Evolutionary conservation across 2,888 invertebrate genomes (phyloP).

Genomic region (Phasia obesa): DNA sequence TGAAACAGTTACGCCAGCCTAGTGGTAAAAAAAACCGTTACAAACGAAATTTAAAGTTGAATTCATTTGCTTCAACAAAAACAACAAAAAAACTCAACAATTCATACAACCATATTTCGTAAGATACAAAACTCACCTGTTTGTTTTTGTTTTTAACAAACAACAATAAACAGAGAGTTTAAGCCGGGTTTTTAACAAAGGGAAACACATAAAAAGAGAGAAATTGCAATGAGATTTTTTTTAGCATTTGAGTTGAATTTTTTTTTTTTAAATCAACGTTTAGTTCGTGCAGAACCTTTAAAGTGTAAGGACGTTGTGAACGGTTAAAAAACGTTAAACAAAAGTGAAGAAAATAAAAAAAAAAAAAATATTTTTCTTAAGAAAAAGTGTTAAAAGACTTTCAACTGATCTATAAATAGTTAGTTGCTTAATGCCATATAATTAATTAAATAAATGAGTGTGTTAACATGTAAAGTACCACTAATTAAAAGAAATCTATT

Average conservation of each 20-base stretch:
- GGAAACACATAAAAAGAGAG: neutral
- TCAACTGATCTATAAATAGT: slow-evolving; percentile 32
- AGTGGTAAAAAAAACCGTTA: too few species aligned
- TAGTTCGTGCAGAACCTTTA: slow-evolving; percentile 64
- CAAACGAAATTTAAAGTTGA: too few species aligned
- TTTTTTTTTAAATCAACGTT: slow-evolving; percentile 42
- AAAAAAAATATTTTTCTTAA: neutral
- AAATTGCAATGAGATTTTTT: slow-evolving; percentile 13
- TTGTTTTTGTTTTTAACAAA: slow-evolving; percentile 28
- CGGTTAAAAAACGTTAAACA: neutral
- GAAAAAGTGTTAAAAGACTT: slow-evolving; percentile 16
- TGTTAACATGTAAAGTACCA: neutral
- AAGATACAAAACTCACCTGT: slow-evolving; percentile 9
- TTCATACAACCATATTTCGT: neutral
- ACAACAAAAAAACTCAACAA: slow-evolving; percentile 10
- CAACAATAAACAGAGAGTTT: slow-evolving; percentile 59
- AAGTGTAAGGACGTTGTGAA: slow-evolving; percentile 56
- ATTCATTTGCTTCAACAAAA: neutral
- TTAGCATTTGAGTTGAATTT: slow-evolving; percentile 1
- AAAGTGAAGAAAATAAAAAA: slow-evolving; percentile 28
- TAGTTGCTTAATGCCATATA: slow-evolving; percentile 19
- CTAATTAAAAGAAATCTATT: neutral
- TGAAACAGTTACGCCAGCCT: too few species aligned
- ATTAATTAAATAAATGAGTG: slow-evolving; percentile 29
- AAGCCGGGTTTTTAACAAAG: slow-evolving; percentile 47